A percentile compares a stretch with the other conserved stretches of the same genome.
Conservation (phyloP, 2,888 invertebrate species). For the Torymus auratus region DNA sequence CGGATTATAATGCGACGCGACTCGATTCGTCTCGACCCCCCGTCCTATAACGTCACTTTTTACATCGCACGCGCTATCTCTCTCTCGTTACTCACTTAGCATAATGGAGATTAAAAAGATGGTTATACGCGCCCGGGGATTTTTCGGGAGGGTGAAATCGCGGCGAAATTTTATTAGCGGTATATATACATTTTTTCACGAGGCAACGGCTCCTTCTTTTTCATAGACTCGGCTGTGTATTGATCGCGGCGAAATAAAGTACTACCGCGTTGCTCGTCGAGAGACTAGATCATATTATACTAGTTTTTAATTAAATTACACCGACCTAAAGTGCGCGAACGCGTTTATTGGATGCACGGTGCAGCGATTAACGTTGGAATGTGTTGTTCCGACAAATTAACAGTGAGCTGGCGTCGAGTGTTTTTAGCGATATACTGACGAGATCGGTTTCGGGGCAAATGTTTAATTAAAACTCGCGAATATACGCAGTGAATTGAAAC, state of each 20-base stretch:
- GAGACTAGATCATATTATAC: background rate
- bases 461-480: too few species aligned
- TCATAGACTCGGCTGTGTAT: background rate
- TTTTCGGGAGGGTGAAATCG: conserved; percentile 32
- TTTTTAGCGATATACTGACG: too few species aligned
- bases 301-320: conserved; percentile 44
- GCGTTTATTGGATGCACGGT: background rate
- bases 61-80: too few species aligned
- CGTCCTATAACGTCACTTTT: too few species aligned
- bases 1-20: conserved; percentile 53
- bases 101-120: conserved; percentile 57
- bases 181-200: conserved; percentile 4
- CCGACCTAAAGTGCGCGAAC: background rate
- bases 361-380: background rate
- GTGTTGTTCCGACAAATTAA: conserved; percentile 26
- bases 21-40: conserved; percentile 39
- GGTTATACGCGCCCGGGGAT: conserved; percentile 34
- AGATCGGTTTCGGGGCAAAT: too few species aligned
- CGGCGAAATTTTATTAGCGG: conserved; percentile 49
- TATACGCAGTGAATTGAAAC: too few species aligned
- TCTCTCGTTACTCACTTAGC: conserved; percentile 54
- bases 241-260: conserved; percentile 14
- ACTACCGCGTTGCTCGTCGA: background rate
- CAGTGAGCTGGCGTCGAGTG: too few species aligned
- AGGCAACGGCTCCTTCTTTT: background rate